phyloP scores from a whole-genome alignment of 2,797 vertebrate genomes.

The Loriculus beryllinus region DNA sequence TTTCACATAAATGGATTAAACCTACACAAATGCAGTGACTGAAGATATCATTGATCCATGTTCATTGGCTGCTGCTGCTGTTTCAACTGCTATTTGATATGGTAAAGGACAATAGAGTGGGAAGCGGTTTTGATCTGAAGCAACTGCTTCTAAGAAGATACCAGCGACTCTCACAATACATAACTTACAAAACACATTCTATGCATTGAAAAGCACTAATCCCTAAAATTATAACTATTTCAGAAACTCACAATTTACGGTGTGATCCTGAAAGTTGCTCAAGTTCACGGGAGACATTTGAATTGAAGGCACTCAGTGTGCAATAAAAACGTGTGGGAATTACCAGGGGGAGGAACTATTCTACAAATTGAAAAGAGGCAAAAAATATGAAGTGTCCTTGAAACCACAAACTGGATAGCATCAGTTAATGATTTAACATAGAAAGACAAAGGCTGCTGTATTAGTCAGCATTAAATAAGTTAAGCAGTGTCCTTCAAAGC shows the following conservation, averaged over 20 bases:
- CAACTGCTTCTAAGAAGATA: conserved; percentile 86
- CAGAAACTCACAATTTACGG: conserved; percentile 26
- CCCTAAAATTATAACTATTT: conserved; percentile 43
- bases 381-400: conserved; percentile 32
- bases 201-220: conserved; percentile 33
- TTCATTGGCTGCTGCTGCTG: conserved; percentile 79
- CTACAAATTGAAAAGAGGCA: conserved; percentile 10
- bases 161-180: conserved; percentile 78
- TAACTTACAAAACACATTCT: conserved; percentile 33
- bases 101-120: conserved; percentile 76
- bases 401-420: neutral
- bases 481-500: neutral
- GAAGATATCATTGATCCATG: conserved; percentile 86
- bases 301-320: neutral
- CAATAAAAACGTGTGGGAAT: conserved; percentile 40
- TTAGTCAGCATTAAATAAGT: neutral
- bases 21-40: conserved; percentile 82
- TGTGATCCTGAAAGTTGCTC: conserved; percentile 4
- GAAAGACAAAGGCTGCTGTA: neutral
- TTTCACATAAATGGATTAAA: conserved; percentile 89
- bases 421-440: neutral
- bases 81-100: conserved; percentile 87
- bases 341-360: conserved; percentile 9
- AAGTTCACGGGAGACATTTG: conserved; percentile 1
- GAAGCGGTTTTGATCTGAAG: conserved; percentile 72